Evolutionary conservation across 2,888 invertebrate genomes (phyloP).

Genomic region (Galerucella calmariensis): DNA sequence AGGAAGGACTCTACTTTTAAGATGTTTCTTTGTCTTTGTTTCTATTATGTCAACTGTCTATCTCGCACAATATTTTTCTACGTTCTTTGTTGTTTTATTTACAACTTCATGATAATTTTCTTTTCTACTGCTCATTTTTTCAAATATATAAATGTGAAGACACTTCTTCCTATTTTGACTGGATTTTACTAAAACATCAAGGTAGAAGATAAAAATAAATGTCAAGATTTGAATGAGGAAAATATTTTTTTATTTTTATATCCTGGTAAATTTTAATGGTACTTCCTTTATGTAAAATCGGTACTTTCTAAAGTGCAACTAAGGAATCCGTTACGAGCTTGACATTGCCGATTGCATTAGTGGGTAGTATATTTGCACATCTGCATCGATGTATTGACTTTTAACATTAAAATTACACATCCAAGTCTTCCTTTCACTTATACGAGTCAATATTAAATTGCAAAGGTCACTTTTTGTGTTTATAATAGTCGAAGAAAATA

Average conservation of each 20-base stretch:
- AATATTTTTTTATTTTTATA: background rate
- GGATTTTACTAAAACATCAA: too few relatives aligned
- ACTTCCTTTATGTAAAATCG: background rate
- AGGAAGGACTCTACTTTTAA: too few relatives aligned
- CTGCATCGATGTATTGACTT: conserved; percentile 30
- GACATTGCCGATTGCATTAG: conserved; percentile 25
- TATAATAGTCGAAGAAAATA: background rate
- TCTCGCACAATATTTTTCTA: too few relatives aligned
- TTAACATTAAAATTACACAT: conserved; percentile 38
- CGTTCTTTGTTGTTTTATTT: too few relatives aligned
- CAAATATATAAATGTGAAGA: too few relatives aligned
- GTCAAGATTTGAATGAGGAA: background rate
- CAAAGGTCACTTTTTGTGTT: conserved; percentile 18
- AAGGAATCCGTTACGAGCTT: conserved; percentile 19
- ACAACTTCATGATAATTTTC: too few relatives aligned
- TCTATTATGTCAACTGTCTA: too few relatives aligned
- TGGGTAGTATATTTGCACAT: conserved; percentile 22
- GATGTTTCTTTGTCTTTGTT: too few relatives aligned
- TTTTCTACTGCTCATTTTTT: too few relatives aligned
- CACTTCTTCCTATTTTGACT: too few relatives aligned
- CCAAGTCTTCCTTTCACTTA: conserved; percentile 42
- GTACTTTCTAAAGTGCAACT: conserved; percentile 28
- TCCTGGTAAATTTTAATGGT: background rate
- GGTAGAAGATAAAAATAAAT: background rate
- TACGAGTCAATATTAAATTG: conserved; percentile 31